Evolutionary conservation across 2,797 vertebrate species (phyloP).

Genomic region (Microchirus variegatus): DNA sequence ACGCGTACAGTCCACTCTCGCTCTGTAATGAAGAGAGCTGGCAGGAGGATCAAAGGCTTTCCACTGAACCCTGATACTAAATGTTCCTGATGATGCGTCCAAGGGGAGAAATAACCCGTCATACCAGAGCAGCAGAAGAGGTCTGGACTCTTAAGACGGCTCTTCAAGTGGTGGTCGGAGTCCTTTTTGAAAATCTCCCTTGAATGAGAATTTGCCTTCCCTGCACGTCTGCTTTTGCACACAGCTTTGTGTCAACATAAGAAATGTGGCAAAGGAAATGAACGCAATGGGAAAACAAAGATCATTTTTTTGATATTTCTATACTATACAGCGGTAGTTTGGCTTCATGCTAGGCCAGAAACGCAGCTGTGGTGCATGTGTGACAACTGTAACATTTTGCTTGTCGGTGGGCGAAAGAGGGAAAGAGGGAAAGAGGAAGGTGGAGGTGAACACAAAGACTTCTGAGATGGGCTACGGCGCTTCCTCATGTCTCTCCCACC

Average conservation of each 20-base stretch:
- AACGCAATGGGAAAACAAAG: conserved; percentile 35
- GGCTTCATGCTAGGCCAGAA: conserved; percentile 13
- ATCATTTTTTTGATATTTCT: conserved; percentile 38
- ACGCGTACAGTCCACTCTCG: conserved; percentile 36
- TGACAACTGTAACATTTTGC: neutral
- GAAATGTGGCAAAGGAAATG: conserved; percentile 38
- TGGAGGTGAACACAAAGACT: conserved; percentile 1
- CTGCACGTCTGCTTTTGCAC: conserved; percentile 29
- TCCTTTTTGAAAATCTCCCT: conserved; percentile 6
- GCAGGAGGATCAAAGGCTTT: conserved; percentile 64
- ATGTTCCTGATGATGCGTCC: conserved; percentile 64
- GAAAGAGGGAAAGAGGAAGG: conserved; percentile 21
- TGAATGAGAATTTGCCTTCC: conserved; percentile 32
- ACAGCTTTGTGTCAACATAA: conserved; percentile 37
- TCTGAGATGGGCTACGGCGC: neutral
- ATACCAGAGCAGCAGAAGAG: conserved; percentile 45
- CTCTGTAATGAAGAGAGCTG: conserved; percentile 51
- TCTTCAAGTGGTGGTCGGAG: conserved; percentile 16
- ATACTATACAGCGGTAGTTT: neutral
- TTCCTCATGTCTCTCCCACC: conserved; percentile 2
- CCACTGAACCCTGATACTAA: conserved; percentile 63
- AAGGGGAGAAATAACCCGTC: conserved; percentile 35
- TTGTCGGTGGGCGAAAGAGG: neutral
- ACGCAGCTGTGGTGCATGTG: neutral
- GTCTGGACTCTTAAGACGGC: conserved; percentile 24